phyloP scores from a whole-genome alignment of 2,888 invertebrate genomes.

The Sicus ferrugineus region DNA sequence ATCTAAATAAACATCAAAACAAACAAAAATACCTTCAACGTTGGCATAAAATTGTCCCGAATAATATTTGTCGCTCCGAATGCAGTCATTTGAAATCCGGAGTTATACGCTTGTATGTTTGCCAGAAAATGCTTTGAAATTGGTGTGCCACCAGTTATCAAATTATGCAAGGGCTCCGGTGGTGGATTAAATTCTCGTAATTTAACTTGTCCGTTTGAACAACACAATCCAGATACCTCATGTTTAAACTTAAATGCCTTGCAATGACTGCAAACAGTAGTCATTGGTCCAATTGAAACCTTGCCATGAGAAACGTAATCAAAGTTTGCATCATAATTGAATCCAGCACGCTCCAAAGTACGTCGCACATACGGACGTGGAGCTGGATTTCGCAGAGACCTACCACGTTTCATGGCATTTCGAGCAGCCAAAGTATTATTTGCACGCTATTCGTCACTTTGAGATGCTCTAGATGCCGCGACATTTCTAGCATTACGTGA shows the following conservation, averaged over 20 bases:
- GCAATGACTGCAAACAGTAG: slow-evolving; percentile 26
- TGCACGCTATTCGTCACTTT: slow-evolving; percentile 23
- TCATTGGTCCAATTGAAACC: slow-evolving; percentile 27
- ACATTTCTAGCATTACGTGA: slow-evolving; percentile 29
- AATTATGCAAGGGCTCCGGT: slow-evolving; percentile 27
- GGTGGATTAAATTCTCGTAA: slow-evolving; percentile 26
- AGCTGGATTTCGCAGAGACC: slow-evolving; percentile 18
- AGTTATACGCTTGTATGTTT: slow-evolving; percentile 6
- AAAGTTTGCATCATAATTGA: too few relatives aligned
- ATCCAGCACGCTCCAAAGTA: slow-evolving; percentile 27
- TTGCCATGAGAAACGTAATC: slow-evolving; percentile 10
- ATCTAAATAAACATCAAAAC: not conserved
- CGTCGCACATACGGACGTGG: slow-evolving; percentile 25
- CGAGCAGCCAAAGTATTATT: slow-evolving; percentile 27
- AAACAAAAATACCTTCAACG: slow-evolving; percentile 16
- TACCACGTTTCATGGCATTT: slow-evolving; percentile 4
- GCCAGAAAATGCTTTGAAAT: too few relatives aligned
- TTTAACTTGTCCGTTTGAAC: slow-evolving; percentile 26
- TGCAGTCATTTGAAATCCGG: slow-evolving; percentile 3
- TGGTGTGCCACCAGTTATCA: too few relatives aligned
- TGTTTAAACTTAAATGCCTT: slow-evolving; percentile 28
- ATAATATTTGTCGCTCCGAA: slow-evolving; percentile 25
- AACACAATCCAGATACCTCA: slow-evolving; percentile 31
- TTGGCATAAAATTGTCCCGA: too few relatives aligned
- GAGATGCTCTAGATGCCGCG: slow-evolving; percentile 26